Base-by-base conservation (phyloP, 1,140 invertebrate species). In the Subanguina moxae region DNA sequence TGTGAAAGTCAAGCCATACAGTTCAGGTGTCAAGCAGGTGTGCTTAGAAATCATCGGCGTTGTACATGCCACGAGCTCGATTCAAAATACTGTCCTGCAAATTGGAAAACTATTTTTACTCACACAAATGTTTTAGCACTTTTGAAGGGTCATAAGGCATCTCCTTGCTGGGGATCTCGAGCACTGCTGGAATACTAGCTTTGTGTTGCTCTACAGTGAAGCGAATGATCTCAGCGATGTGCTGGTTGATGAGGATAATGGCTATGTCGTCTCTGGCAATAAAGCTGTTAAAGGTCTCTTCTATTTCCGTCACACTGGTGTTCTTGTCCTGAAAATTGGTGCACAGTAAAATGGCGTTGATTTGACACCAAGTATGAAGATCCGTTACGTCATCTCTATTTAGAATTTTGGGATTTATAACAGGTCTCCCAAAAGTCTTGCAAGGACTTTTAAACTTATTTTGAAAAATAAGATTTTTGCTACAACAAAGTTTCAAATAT, bases 101-200 rank as follows among this genome's bases (percentile, higher is more conserved):
- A 17, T 27, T 25, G 19, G 28, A 38, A 43, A 57, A 15, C 25
- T 13, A 17, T 68, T 17, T 48, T 19, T 21, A 69, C 1, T 0
- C 42, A 38, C 67, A 65, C n/a, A 65, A 28, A 3, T 67, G 1
- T 68, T 30, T 65, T 66, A 66, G 45, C 27, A 64, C 95, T 85
- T 99, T 99, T 76, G 89, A 90, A 42, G 96, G 91, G 86, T 99
- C 95, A 85, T 99, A 99, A 0, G 96, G 96, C 85, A 94, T 91
- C 85, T 99, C 95, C 84, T 99, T 99, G 21, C 93, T 97, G 25
- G 96, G 96, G 79, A 99, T 99, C 87, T 99, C 96, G 59, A 99
- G 86, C 7, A 99, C 91, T 15, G 96, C 89, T 27, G 96, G 96
- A 70, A 97, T 90, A 1, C 93, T 92, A 57, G 90, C 88, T 32